These are phyloP conservation scores for Vireo altiloquus DNA, from an alignment of 2,113 vertebrate genomes.

Conservation along the genomic window DNA sequence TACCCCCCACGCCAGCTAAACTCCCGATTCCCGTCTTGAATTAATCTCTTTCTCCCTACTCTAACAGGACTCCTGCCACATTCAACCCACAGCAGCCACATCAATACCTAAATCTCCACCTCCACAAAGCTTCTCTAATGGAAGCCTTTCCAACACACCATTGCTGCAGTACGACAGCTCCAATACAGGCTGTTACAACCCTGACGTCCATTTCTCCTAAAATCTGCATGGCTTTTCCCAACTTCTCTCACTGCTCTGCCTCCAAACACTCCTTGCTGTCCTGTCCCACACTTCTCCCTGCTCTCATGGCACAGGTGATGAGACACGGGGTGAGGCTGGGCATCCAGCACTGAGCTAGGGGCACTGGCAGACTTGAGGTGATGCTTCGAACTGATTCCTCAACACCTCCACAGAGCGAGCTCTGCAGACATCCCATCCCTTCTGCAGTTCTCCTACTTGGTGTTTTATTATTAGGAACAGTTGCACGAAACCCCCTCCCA, in stretches of 20 bases:
- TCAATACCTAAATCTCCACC: not conserved
- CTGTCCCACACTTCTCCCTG: not conserved
- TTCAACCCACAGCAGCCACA: not conserved
- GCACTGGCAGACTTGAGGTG: not conserved
- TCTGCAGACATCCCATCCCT: not conserved
- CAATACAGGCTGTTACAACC: not conserved
- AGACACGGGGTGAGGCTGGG: not conserved
- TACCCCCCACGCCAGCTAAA: not conserved
- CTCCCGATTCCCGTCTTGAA: not conserved
- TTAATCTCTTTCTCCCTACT: not conserved
- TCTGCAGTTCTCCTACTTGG: slow-evolving; percentile 8
- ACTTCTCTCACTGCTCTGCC: not conserved
- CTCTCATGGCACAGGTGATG: not conserved
- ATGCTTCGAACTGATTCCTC: not conserved
- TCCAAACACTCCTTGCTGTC: not conserved
- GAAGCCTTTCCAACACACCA: not conserved
- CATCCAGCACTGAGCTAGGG: not conserved
- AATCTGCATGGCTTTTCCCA: accelerated
- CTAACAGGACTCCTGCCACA: not conserved
- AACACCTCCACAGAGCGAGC: not conserved
- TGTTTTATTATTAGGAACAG: slow-evolving; percentile 48
- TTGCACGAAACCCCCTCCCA: not conserved
- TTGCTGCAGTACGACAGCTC: not conserved
- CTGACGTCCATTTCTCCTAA: not conserved
- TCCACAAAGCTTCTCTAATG: not conserved